Evolutionary conservation across 1,140 invertebrate species (phyloP).

Genomic region (Drosophila repletoides): DNA sequence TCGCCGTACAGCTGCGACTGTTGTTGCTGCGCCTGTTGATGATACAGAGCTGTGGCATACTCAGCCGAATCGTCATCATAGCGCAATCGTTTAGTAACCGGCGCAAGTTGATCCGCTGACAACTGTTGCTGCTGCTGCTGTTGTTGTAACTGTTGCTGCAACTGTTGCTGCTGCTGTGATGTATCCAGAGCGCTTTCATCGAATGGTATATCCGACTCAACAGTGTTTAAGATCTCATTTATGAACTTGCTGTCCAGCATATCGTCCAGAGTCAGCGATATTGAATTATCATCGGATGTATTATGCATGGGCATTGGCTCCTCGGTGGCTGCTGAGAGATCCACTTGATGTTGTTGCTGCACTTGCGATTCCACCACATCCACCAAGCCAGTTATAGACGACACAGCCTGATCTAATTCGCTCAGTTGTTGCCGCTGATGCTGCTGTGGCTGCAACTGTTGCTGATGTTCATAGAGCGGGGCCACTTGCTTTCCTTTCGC

Average conservation of each 20-base stretch:
- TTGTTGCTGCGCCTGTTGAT: slow-evolving; percentile 45
- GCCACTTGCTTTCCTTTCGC: slow-evolving; percentile 48
- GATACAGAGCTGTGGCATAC: slow-evolving; percentile 45
- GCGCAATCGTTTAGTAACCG: slow-evolving; percentile 62
- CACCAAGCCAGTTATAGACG: slow-evolving; percentile 59
- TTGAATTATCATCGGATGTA: slow-evolving; percentile 74
- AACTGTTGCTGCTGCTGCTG: slow-evolving; percentile 33
- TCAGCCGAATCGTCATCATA: slow-evolving; percentile 56
- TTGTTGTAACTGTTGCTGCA: slow-evolving; percentile 18
- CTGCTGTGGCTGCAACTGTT: slow-evolving; percentile 50
- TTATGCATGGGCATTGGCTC: slow-evolving; percentile 64
- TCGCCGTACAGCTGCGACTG: slow-evolving; percentile 47
- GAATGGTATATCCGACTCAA: slow-evolving; percentile 57
- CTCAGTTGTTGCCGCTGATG: slow-evolving; percentile 58
- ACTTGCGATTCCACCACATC: not conserved
- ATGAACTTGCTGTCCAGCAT: slow-evolving; percentile 79
- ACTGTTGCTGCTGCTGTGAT: slow-evolving; percentile 48
- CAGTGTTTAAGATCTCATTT: slow-evolving; percentile 72
- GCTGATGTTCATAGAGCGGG: slow-evolving; percentile 42
- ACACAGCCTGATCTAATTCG: slow-evolving; percentile 73
- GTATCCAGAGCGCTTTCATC: slow-evolving; percentile 73
- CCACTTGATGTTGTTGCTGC: slow-evolving; percentile 26
- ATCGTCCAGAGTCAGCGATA: slow-evolving; percentile 70
- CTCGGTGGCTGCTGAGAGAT: slow-evolving; percentile 33
- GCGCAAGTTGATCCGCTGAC: slow-evolving; percentile 30